A percentile compares a stretch with the other conserved stretches of the same genome.
These are phyloP conservation scores for Cotesia congregata DNA, from an alignment of 2,888 invertebrate species.

Conservation along the genomic window DNA sequence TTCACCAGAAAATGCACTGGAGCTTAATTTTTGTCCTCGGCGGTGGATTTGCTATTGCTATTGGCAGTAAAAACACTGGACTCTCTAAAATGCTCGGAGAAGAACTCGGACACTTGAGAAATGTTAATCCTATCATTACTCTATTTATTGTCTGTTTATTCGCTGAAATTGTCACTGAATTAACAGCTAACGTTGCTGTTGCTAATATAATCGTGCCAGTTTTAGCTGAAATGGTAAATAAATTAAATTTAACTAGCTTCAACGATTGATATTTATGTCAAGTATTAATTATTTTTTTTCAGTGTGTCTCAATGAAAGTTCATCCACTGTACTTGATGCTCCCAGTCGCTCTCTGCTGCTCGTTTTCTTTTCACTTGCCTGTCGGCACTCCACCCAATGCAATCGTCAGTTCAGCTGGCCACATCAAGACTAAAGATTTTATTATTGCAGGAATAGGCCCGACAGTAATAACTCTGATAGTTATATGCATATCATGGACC, in stretches of 20 bases:
- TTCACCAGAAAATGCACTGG: slow-evolving; percentile 92
- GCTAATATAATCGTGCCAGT: slow-evolving; percentile 91
- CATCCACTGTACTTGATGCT: slow-evolving; percentile 93
- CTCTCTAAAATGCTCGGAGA: slow-evolving; percentile 83
- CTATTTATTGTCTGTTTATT: slow-evolving; percentile 83
- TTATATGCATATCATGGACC: slow-evolving; percentile 81
- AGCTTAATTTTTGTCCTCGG: slow-evolving; percentile 89
- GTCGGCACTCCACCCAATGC: slow-evolving; percentile 97
- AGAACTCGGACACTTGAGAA: slow-evolving; percentile 77
- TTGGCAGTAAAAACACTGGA: slow-evolving; percentile 85
- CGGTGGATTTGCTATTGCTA: slow-evolving; percentile 92
- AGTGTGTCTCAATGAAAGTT: slow-evolving; percentile 80
- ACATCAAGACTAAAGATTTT: slow-evolving; percentile 85
- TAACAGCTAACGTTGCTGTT: slow-evolving; percentile 92
- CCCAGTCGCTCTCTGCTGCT: slow-evolving; percentile 89
- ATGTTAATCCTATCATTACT: slow-evolving; percentile 77
- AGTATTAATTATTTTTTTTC: slow-evolving; percentile 50
- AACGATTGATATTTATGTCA: slow-evolving; percentile 23
- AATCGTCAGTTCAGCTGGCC: slow-evolving; percentile 87
- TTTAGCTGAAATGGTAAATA: slow-evolving; percentile 80
- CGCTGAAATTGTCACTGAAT: slow-evolving; percentile 87
- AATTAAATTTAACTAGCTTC: not conserved
- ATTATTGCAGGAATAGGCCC: slow-evolving; percentile 85
- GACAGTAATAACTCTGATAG: slow-evolving; percentile 80
- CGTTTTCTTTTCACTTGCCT: slow-evolving; percentile 94